Evolutionary conservation across 1,140 invertebrate genomes (phyloP).

Genomic region (Pseudachorutes palmiensis): DNA sequence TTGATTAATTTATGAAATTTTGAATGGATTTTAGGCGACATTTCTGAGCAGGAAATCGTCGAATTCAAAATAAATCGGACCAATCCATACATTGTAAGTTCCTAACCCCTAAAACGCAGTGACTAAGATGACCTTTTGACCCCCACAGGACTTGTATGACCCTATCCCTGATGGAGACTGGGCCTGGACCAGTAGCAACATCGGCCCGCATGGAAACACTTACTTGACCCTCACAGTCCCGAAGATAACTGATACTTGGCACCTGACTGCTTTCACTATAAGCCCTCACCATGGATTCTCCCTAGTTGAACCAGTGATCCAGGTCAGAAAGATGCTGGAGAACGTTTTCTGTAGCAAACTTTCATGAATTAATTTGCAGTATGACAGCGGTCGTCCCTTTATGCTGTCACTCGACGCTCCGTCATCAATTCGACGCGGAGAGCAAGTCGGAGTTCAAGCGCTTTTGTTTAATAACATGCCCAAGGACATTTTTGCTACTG

Average conservation of each 20-base stretch:
- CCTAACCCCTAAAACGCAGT: too few species aligned
- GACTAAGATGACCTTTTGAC: too few species aligned
- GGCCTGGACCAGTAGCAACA: conserved; percentile 46
- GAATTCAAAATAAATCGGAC: conserved; percentile 34
- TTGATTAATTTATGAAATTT: neutral
- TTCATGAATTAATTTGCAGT: too few species aligned
- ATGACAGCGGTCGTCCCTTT: conserved; percentile 49
- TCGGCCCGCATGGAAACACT: conserved; percentile 45
- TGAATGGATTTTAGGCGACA: conserved; percentile 27
- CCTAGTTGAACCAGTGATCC: conserved; percentile 41
- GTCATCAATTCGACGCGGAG: conserved; percentile 47
- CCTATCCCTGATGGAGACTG: conserved; percentile 43
- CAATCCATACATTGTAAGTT: conserved; percentile 32
- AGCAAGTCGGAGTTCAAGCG: conserved; percentile 51
- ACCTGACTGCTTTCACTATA: conserved; percentile 46
- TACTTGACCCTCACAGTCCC: conserved; percentile 43
- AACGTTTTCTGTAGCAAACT: too few species aligned
- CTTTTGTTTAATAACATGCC: conserved; percentile 50
- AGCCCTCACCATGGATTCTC: conserved; percentile 45
- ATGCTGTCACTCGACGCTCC: conserved; percentile 52
- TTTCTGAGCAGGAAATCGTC: conserved; percentile 29
- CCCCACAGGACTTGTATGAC: conserved; percentile 46
- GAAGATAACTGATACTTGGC: conserved; percentile 44
- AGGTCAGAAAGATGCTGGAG: conserved; percentile 41
- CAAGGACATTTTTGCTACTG: conserved; percentile 41